These are phyloP conservation scores for Gobio occitaniae DNA, from an alignment of 2,797 vertebrate genomes.

Conservation along the genomic window DNA sequence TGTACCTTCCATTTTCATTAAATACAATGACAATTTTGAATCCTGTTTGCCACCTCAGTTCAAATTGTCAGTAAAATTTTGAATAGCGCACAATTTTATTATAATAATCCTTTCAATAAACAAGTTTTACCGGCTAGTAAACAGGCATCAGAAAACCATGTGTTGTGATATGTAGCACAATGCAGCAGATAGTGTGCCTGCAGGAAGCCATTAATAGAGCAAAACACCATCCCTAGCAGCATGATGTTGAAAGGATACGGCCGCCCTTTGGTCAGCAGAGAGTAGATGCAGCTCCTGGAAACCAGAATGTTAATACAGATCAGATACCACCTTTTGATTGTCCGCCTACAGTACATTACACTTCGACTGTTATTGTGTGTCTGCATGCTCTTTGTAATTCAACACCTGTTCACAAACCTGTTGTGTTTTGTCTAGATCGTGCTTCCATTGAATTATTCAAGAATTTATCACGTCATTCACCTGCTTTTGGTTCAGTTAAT, in stretches of 20 bases:
- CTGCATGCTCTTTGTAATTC: not conserved
- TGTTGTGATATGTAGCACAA: constrained; percentile 81
- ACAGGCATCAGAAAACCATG: constrained; percentile 80
- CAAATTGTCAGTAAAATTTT: not conserved
- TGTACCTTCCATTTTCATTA: not conserved
- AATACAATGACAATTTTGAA: not conserved
- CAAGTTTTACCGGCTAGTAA: constrained; percentile 77
- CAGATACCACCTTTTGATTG: not conserved
- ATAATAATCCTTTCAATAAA: not conserved
- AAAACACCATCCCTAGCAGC: constrained; percentile 78
- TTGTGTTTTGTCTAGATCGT: not conserved
- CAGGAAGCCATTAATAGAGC: constrained; percentile 85
- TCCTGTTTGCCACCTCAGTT: too few species aligned
- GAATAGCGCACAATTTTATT: not conserved
- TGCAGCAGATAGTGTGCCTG: constrained; percentile 88
- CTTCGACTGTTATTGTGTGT: not conserved
- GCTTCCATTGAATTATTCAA: not conserved
- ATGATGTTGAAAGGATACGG: constrained; percentile 79
- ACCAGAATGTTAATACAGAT: constrained; percentile 8
- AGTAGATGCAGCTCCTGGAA: constrained; percentile 87
- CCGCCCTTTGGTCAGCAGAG: constrained; percentile 82
- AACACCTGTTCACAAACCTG: constrained; percentile 10
- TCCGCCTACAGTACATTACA: not conserved
- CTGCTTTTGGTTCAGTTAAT: not conserved
- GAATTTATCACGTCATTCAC: not conserved